Evolutionary conservation across 2,797 vertebrate species (phyloP).

Genomic region (Todus mexicanus): DNA sequence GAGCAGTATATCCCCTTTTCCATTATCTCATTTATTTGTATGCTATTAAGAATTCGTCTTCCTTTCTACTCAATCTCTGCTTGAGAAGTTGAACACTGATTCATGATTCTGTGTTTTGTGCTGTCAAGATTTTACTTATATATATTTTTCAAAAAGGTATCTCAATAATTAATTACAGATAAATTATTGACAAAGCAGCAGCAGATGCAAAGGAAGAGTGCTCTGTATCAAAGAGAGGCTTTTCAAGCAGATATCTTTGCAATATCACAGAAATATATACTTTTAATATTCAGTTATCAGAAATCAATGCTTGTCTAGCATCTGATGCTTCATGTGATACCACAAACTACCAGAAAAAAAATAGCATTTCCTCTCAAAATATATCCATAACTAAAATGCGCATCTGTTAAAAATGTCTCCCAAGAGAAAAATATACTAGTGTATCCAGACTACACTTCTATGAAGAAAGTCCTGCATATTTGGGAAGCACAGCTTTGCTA

Average conservation of each 20-base stretch:
- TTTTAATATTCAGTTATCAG: not conserved
- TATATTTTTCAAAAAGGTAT: not conserved
- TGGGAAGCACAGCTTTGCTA: not conserved
- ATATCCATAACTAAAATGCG: not conserved
- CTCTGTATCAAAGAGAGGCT: not conserved
- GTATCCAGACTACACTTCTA: not conserved
- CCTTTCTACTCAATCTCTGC: not conserved
- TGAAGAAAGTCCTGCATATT: not conserved
- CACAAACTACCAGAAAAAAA: not conserved
- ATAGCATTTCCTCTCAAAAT: not conserved
- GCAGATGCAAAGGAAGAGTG: not conserved
- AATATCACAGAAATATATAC: not conserved
- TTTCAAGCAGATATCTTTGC: not conserved
- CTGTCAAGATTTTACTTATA: not conserved
- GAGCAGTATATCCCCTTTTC: not conserved
- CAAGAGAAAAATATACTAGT: not conserved
- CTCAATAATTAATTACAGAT: conserved; percentile 52
- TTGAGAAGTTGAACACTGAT: not conserved
- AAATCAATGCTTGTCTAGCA: not conserved
- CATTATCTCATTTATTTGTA: conserved; percentile 46
- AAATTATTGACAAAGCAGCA: conserved; percentile 48
- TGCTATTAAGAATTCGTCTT: conserved; percentile 15
- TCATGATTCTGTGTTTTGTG: not conserved
- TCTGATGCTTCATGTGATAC: not conserved
- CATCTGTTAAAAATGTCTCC: not conserved